These are phyloP conservation scores for Gallirallus australis DNA, from an alignment of 2,797 vertebrate species.

Conservation along the genomic window DNA sequence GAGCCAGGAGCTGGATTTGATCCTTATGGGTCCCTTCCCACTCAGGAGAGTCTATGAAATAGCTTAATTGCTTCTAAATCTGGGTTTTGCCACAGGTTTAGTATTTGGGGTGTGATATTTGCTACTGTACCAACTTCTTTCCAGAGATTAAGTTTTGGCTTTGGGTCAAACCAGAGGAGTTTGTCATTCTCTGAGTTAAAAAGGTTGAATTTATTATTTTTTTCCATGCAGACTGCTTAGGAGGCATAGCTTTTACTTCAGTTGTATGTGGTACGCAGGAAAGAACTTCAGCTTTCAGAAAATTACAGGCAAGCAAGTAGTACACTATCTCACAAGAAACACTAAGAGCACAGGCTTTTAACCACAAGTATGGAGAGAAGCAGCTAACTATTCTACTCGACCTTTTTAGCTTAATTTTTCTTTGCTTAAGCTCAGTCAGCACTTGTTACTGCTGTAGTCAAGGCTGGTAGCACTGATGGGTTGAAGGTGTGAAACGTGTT, in stretches of 20 bases:
- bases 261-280: neutral
- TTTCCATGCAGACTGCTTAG: neutral
- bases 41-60: neutral
- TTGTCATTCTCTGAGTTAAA: neutral
- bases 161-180: neutral
- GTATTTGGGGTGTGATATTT: neutral
- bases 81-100: neutral
- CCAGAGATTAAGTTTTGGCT: neutral
- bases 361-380: neutral
- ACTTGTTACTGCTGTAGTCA: neutral
- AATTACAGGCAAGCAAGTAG: neutral
- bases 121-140: neutral
- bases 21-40: too few species aligned
- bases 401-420: neutral
- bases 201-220: neutral
- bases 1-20: too few species aligned
- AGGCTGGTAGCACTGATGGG: neutral
- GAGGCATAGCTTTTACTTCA: neutral
- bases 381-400: neutral
- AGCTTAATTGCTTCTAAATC: neutral
- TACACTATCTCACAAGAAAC: neutral
- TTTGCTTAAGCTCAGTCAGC: neutral
- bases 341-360: neutral
- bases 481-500: neutral
- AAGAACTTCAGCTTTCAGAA: neutral